phyloP scores from a whole-genome alignment of 1,140 invertebrate genomes.

The Ptiloglossa arizonensis region DNA sequence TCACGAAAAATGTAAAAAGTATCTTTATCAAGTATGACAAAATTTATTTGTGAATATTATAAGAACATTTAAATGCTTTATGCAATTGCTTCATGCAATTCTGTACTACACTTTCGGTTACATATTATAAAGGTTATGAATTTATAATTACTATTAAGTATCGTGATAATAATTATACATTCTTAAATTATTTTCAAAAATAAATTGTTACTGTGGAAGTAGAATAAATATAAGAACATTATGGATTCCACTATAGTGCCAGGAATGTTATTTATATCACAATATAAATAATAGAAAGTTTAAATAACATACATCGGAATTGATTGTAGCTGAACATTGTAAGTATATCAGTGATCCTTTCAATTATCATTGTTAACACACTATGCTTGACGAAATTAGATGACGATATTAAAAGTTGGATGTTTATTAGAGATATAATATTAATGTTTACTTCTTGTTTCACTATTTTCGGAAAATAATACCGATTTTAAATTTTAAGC shows the following conservation, averaged over 20 bases:
- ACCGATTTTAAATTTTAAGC: no score
- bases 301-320: constrained; percentile 24
- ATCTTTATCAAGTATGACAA: no score
- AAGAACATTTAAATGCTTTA: no score
- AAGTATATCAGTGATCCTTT: constrained; percentile 36
- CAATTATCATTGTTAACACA: constrained; percentile 37
- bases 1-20: no score
- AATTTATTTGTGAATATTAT: no score
- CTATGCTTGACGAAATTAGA: background rate
- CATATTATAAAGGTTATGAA: no score
- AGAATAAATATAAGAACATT: background rate
- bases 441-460: no score
- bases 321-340: constrained; percentile 37
- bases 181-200: constrained; percentile 20
- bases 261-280: background rate
- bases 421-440: no score
- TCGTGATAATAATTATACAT: background rate
- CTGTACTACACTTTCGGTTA: no score
- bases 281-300: background rate
- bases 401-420: background rate
- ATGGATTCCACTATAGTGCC: background rate
- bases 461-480: no score
- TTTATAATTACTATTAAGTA: background rate
- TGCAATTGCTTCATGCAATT: no score
- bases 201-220: background rate